Conservation (phyloP, 2,113 vertebrate species). For the Trichechus manatus region DNA sequence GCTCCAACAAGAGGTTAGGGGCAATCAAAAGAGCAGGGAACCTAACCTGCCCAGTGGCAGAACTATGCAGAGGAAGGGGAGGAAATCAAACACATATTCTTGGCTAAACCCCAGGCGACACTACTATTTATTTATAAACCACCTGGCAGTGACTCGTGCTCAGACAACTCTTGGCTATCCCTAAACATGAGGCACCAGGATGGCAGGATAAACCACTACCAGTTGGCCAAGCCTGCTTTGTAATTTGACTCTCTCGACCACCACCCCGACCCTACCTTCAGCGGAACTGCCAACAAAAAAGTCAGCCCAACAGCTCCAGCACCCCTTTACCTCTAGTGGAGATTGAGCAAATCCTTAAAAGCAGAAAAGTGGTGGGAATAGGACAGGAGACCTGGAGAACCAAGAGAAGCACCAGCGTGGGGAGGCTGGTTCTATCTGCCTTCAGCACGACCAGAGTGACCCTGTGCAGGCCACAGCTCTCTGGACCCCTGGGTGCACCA, state of each 20-base stretch:
- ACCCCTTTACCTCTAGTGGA: too few relatives aligned
- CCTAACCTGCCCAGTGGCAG: not conserved
- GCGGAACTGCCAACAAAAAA: not conserved
- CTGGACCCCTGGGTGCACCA: not conserved
- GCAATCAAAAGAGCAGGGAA: not conserved
- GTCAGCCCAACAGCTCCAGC: not conserved
- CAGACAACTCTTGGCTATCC: not conserved
- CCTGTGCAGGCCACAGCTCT: not conserved
- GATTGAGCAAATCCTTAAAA: not conserved
- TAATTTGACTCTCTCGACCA: not conserved
- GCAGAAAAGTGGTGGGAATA: not conserved
- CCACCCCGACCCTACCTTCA: not conserved
- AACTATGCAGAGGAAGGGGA: too few relatives aligned
- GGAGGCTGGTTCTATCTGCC: fast-evolving
- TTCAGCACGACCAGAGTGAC: not conserved
- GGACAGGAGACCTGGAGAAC: too few relatives aligned
- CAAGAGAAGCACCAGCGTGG: not conserved
- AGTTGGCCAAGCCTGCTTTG: not conserved
- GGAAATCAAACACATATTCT: not conserved
- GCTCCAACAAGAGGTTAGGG: not conserved
- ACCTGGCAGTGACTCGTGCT: not conserved
- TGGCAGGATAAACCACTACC: not conserved
- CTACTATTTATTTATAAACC: not conserved
- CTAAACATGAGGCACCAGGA: not conserved
- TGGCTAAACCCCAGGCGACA: not conserved